Conservation (phyloP, 2,888 invertebrate species). For the Cecidostiba fungosa region DNA sequence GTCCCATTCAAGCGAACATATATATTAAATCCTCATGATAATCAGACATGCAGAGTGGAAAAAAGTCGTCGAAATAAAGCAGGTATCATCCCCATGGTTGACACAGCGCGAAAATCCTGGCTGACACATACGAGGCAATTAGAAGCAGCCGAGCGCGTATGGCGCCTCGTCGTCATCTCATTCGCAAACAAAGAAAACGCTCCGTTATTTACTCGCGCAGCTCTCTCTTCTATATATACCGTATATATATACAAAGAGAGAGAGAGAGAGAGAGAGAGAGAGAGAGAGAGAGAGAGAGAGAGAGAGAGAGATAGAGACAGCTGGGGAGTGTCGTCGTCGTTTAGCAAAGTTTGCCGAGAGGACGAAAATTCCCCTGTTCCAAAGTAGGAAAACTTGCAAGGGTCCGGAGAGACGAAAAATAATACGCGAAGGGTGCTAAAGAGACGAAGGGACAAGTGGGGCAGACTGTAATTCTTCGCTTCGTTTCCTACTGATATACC, state of each 20-base stretch:
- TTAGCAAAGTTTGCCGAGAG: background rate
- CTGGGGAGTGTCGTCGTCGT: slow-evolving; percentile 2
- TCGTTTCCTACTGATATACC: background rate
- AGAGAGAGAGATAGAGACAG: background rate
- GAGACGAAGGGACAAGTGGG: too few species aligned
- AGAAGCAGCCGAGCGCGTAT: slow-evolving; percentile 1
- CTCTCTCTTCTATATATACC: slow-evolving; percentile 1
- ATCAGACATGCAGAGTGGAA: background rate
- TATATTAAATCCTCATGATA: background rate
- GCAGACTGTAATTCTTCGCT: background rate
- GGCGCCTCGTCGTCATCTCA: slow-evolving; percentile 27
- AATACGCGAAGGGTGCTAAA: background rate
- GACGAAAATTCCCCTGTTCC: background rate
- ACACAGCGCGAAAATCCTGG: background rate
- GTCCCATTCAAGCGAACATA: background rate
- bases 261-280: background rate
- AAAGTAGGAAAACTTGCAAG: background rate
- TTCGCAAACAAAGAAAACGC: slow-evolving; percentile 48
- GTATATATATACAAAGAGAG: background rate
- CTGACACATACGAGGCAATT: slow-evolving; percentile 23
- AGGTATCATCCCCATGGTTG: background rate
- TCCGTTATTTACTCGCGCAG: slow-evolving; percentile 38
- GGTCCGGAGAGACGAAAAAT: background rate
- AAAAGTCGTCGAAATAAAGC: background rate
- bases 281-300: background rate